Conservation (phyloP, 2,113 vertebrate genomes). For the Bubo blakistoni region DNA sequence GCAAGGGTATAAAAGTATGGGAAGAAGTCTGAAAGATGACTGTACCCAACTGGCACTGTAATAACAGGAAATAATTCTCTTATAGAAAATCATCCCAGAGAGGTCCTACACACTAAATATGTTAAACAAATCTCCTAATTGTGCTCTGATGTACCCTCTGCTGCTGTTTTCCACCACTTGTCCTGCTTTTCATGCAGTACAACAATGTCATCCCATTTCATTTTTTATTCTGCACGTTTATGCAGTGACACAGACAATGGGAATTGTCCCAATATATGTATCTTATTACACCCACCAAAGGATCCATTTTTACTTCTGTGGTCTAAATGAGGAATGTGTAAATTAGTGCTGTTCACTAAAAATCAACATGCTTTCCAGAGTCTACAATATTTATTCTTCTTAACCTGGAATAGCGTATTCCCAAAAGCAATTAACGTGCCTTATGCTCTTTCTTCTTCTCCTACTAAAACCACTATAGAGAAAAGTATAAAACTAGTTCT, state of each 20-base stretch:
- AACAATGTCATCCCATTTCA: not conserved
- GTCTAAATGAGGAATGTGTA: not conserved
- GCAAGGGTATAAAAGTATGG: not conserved
- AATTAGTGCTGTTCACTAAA: conserved; percentile 1
- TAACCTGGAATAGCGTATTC: not conserved
- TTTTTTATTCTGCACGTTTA: not conserved
- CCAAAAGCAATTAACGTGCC: conserved; percentile 29
- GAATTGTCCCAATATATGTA: not conserved
- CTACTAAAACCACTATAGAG: not conserved
- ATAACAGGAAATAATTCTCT: not conserved
- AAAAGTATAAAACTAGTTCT: not conserved
- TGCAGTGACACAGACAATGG: not conserved
- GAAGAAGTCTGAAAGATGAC: not conserved
- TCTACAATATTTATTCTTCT: conserved; percentile 30
- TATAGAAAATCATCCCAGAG: not conserved
- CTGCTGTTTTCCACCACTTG: not conserved
- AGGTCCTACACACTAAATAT: not conserved
- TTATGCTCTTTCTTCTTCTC: not conserved
- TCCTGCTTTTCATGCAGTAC: not conserved
- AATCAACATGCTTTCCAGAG: not conserved
- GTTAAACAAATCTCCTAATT: not conserved
- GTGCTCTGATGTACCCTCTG: not conserved
- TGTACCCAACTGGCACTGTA: not conserved
- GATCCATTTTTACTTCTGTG: not conserved
- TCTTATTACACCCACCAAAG: not conserved